Conservation (phyloP, 2,888 invertebrate species). For the Drosophila colorata region DNA sequence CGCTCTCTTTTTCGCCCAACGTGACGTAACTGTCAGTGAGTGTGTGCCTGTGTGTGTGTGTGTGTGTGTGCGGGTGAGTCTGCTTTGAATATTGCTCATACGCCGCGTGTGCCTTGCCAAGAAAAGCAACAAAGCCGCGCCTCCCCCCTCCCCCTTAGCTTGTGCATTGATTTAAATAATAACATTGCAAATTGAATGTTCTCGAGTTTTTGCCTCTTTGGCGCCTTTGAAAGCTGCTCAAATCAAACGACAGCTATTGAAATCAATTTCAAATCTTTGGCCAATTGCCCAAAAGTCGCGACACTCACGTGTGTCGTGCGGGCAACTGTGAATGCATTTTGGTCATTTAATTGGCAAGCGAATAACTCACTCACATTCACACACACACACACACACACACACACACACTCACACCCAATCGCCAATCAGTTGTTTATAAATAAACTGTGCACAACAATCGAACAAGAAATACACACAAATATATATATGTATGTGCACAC, state of each 20-base stretch:
- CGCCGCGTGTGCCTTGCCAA: constrained; percentile 52
- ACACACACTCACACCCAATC: neutral
- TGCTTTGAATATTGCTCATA: constrained; percentile 67
- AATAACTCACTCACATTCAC: constrained; percentile 13
- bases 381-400: constrained; percentile 16
- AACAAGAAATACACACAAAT: constrained; percentile 17
- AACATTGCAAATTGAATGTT: constrained; percentile 25
- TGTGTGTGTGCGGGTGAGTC: constrained; percentile 18
- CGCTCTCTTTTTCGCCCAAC: constrained; percentile 2
- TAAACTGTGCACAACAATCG: constrained; percentile 64
- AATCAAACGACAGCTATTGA: constrained; percentile 6
- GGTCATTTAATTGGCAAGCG: constrained; percentile 44
- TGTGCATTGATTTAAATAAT: constrained; percentile 39
- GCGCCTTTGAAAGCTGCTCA: constrained; percentile 27
- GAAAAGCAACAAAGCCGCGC: constrained; percentile 52
- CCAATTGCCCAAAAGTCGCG: constrained; percentile 43
- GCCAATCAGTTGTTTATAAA: constrained; percentile 70
- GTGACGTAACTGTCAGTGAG: constrained; percentile 51
- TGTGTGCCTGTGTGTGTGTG: constrained; percentile 7
- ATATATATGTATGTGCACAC: neutral
- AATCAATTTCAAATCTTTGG: constrained; percentile 45
- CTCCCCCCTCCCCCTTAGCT: neutral
- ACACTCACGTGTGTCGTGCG: constrained; percentile 31
- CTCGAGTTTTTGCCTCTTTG: constrained; percentile 6
- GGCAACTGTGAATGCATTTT: constrained; percentile 28